Evolutionary conservation across 2,797 vertebrate genomes (phyloP).

Genomic region (Phylloscopus collybita): DNA sequence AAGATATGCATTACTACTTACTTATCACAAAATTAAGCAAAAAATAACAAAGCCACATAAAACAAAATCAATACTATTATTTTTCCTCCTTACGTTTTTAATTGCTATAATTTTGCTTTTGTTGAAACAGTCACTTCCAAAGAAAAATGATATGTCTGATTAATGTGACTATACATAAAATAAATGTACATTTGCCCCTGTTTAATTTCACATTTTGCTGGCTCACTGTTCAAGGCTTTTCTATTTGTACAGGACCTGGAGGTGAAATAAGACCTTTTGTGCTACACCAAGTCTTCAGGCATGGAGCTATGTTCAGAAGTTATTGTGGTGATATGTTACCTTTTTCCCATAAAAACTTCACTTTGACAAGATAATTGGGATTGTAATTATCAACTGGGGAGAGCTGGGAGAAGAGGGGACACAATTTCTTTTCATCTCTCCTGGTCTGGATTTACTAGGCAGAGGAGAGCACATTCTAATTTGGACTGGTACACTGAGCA

Average conservation of each 20-base stretch:
- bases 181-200: background rate
- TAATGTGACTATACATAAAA: constrained; percentile 9
- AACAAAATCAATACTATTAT: background rate
- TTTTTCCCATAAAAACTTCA: constrained; percentile 20
- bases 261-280: constrained; percentile 12
- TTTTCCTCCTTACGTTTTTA: background rate
- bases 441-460: background rate
- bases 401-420: background rate
- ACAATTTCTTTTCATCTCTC: background rate
- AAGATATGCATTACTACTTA: background rate
- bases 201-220: constrained; percentile 22
- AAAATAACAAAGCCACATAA: background rate
- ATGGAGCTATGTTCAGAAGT: background rate
- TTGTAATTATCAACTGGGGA: background rate
- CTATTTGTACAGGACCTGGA: background rate
- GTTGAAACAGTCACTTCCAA: constrained; percentile 7
- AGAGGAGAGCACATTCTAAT: constrained; percentile 19
- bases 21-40: background rate
- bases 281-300: background rate
- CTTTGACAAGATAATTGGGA: constrained; percentile 26
- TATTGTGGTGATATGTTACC: constrained; percentile 7
- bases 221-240: background rate
- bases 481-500: constrained; percentile 10
- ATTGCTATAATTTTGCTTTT: constrained; percentile 12
- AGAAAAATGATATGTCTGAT: background rate